phyloP scores from a whole-genome alignment of 2,113 vertebrate genomes.

The Tragelaphus strepsiceros region DNA sequence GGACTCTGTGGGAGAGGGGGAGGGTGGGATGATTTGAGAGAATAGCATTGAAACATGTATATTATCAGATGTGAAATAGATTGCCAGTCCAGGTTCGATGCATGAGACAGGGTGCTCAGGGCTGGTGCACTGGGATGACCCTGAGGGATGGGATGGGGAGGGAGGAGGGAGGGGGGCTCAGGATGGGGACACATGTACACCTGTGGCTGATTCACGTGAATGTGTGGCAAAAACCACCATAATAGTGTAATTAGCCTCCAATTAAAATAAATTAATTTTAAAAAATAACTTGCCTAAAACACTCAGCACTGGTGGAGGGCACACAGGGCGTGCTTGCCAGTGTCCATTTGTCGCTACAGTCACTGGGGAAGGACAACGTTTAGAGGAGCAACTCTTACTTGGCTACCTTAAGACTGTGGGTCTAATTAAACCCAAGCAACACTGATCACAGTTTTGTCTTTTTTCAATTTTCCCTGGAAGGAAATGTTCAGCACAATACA shows the following conservation, averaged over 20 bases:
- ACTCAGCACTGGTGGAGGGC: not conserved
- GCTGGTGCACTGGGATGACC: not conserved
- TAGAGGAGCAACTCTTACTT: not conserved
- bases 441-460: not conserved
- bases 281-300: not conserved
- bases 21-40: not conserved
- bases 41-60: not conserved
- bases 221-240: not conserved
- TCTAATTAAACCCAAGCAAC: not conserved
- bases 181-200: not conserved
- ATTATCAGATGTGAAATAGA: not conserved
- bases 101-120: not conserved
- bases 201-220: not conserved
- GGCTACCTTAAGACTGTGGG: not conserved
- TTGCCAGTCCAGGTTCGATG: not conserved
- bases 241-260: not conserved
- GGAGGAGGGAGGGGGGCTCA: not conserved
- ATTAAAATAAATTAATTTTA: not conserved
- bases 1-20: not conserved
- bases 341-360: not conserved
- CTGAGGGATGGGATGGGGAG: not conserved
- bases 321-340: not conserved
- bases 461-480: conserved; percentile 30
- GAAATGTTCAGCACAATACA: conserved; percentile 30
- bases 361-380: not conserved